Conservation (phyloP, 2,797 vertebrate species). For the Rhinella marina region DNA sequence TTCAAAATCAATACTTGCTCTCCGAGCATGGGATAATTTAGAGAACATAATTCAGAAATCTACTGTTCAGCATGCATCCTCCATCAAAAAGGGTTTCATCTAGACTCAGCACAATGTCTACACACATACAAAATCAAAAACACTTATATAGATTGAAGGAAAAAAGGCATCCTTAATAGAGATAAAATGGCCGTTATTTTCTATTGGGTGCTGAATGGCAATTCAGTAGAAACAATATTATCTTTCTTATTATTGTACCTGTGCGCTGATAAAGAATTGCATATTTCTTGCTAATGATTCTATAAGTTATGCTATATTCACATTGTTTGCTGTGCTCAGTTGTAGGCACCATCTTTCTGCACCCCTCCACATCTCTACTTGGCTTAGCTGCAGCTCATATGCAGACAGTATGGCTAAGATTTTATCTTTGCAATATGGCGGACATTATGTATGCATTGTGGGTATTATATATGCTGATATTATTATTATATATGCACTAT, state of each 20-base stretch:
- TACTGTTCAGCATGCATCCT: conserved; percentile 89
- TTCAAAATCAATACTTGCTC: conserved; percentile 95
- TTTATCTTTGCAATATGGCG: no score
- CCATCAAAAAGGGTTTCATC: conserved; percentile 79
- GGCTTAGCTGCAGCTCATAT: no score
- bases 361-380: no score
- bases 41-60: conserved; percentile 98
- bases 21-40: conserved; percentile 89
- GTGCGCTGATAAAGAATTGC: background rate
- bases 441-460: no score
- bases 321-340: no score
- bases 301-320: background rate
- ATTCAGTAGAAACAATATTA: conserved; percentile 32
- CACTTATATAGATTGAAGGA: conserved; percentile 73
- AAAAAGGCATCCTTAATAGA: conserved; percentile 58
- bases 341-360: no score
- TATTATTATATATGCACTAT: no score
- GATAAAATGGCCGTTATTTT: conserved; percentile 26
- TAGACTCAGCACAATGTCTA: conserved; percentile 78
- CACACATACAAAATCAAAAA: conserved; percentile 71
- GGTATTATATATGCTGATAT: no score
- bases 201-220: conserved; percentile 24
- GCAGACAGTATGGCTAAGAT: no score
- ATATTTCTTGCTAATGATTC: background rate
- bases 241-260: background rate